These are phyloP conservation scores for Digitonthophagus gazella DNA, from an alignment of 2,888 invertebrate genomes.

Conservation along the genomic window DNA sequence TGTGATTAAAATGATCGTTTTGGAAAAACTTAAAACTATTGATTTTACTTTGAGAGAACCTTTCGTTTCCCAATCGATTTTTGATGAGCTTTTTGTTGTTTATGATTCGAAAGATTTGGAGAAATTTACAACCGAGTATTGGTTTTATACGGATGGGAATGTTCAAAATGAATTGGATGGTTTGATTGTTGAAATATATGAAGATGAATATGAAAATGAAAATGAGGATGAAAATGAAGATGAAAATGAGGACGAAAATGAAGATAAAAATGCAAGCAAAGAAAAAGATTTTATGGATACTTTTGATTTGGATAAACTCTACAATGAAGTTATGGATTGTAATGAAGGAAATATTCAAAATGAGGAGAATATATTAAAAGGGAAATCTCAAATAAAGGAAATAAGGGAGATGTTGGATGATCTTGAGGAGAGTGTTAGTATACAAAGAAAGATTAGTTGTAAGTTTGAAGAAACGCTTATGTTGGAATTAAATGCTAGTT, in stretches of 20 bases:
- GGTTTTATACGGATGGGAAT: constrained; percentile 57
- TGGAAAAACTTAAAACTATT: constrained; percentile 56
- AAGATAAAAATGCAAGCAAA: background rate
- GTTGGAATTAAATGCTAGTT: background rate
- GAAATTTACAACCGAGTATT: constrained; percentile 56
- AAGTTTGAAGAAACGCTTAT: constrained; percentile 19
- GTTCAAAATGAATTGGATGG: constrained; percentile 49
- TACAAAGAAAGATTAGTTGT: constrained; percentile 41
- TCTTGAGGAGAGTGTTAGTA: constrained; percentile 44
- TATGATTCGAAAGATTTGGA: constrained; percentile 58
- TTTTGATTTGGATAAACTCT: constrained; percentile 32
- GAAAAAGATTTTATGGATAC: constrained; percentile 19
- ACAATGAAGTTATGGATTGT: constrained; percentile 25
- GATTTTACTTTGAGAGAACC: constrained; percentile 42
- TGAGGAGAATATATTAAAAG: constrained; percentile 26
- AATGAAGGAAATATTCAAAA: constrained; percentile 19
- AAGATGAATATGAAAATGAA: constrained; percentile 16
- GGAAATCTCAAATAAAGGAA: constrained; percentile 36
- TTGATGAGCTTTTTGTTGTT: constrained; percentile 51
- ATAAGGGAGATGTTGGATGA: constrained; percentile 41
- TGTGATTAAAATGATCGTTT: constrained; percentile 56
- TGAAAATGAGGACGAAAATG: constrained; percentile 18
- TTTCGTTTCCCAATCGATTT: constrained; percentile 40
- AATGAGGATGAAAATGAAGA: constrained; percentile 26
- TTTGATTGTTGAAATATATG: constrained; percentile 20